phyloP scores from a whole-genome alignment of 2,113 vertebrate species.

The Menidia beryllina region DNA sequence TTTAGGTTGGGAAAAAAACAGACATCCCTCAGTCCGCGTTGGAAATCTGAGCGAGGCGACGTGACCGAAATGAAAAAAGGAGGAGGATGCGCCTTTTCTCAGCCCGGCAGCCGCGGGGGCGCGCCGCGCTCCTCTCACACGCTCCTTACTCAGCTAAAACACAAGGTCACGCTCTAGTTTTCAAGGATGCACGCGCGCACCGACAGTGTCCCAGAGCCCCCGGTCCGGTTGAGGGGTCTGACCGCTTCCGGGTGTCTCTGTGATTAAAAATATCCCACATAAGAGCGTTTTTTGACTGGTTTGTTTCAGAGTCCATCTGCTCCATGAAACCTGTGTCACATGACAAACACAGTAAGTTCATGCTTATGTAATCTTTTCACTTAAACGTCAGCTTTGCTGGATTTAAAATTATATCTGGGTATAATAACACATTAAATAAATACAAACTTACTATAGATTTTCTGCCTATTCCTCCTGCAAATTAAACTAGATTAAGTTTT shows the following conservation, averaged over 20 bases:
- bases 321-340: too few relatives aligned
- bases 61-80: slow-evolving; percentile 62
- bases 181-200: slow-evolving; percentile 28
- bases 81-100: slow-evolving; percentile 66
- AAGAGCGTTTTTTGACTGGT: too few relatives aligned
- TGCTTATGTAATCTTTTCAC: too few relatives aligned
- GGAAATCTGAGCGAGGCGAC: slow-evolving; percentile 65
- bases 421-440: too few relatives aligned
- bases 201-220: background rate
- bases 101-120: slow-evolving; percentile 46
- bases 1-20: background rate
- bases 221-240: background rate
- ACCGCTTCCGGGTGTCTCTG: background rate
- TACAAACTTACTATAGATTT: too few relatives aligned
- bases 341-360: too few relatives aligned
- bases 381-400: too few relatives aligned
- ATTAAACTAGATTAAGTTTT: too few relatives aligned
- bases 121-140: slow-evolving; percentile 48
- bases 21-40: slow-evolving; percentile 42
- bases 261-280: background rate
- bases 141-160: slow-evolving; percentile 58
- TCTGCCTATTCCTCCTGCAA: too few relatives aligned
- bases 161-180: slow-evolving; percentile 65
- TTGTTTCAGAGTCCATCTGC: too few relatives aligned
- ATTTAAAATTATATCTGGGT: too few relatives aligned